Percentiles rank a stretch among this genome's conserved stretches.
Conservation (phyloP, 2,113 vertebrate species). For the Melospiza melodia region DNA sequence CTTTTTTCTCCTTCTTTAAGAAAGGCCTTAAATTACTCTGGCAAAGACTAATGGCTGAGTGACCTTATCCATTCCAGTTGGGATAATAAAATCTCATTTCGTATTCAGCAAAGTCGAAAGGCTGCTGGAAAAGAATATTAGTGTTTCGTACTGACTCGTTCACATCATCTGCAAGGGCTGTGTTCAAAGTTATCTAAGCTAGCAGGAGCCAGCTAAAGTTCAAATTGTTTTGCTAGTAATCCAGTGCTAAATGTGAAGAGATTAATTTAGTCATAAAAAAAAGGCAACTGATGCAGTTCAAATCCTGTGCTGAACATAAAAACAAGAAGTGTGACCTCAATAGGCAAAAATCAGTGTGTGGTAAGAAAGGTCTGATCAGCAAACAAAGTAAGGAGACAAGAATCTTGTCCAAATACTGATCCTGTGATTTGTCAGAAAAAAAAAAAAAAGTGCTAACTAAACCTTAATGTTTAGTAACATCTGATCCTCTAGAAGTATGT, state of each 20-base stretch:
- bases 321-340: not conserved
- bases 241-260: not conserved
- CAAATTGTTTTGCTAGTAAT: not conserved
- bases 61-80: not conserved
- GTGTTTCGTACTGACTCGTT: not conserved
- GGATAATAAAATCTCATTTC: conserved; percentile 12
- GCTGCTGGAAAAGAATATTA: not conserved
- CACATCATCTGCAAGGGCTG: not conserved
- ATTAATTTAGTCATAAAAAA: not conserved
- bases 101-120: not conserved
- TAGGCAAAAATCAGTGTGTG: not conserved
- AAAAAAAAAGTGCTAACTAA: not conserved
- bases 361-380: not conserved
- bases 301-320: not conserved
- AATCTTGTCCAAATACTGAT: not conserved
- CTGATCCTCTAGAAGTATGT: not conserved
- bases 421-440: not conserved
- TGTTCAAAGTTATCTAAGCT: not conserved
- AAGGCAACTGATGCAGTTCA: not conserved
- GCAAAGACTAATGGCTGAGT: not conserved
- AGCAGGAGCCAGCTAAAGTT: not conserved
- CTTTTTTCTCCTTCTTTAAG: not conserved
- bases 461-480: not conserved
- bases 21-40: not conserved
- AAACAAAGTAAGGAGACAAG: not conserved